These are phyloP conservation scores for Cosmorhoe ocellata DNA, from an alignment of 2,888 invertebrate species.

Conservation along the genomic window DNA sequence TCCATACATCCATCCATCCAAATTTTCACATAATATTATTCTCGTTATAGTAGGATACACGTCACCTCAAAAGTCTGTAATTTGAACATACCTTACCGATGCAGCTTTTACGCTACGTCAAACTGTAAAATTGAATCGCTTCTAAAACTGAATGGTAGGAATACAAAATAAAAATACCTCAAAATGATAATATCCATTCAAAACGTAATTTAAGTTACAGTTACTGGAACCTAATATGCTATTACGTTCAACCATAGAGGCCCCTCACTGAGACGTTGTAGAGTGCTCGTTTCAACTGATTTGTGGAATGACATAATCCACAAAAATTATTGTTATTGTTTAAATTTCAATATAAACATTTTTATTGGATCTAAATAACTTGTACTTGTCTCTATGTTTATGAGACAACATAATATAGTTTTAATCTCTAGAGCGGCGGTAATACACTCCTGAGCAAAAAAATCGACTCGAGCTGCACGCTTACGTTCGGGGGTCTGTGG, in stretches of 20 bases:
- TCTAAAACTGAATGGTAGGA: neutral
- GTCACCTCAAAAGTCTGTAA: no score
- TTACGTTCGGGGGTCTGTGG: no score
- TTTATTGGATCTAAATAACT: constrained; percentile 30
- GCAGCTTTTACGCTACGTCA: no score
- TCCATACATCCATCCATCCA: no score
- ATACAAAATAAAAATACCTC: constrained; percentile 20
- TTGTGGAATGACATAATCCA: constrained; percentile 37
- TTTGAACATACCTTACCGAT: no score
- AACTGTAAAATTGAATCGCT: constrained; percentile 2
- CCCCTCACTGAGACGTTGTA: constrained; percentile 29
- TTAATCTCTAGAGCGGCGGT: no score
- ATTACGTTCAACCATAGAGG: constrained; percentile 14
- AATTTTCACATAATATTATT: no score
- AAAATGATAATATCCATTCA: constrained; percentile 24
- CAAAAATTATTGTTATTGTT: constrained; percentile 31
- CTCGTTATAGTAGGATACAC: no score
- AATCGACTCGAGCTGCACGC: no score
- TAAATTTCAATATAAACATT: constrained; percentile 30
- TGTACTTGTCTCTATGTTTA: constrained; percentile 23
- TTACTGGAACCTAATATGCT: constrained; percentile 31
- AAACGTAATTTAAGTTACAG: constrained; percentile 24
- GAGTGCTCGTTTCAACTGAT: constrained; percentile 25
- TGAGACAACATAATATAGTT: constrained; percentile 25
- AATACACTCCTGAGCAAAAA: no score